Base-by-base conservation (phyloP, 2,113 vertebrate genomes). In the Terrapene triunguis region DNA sequence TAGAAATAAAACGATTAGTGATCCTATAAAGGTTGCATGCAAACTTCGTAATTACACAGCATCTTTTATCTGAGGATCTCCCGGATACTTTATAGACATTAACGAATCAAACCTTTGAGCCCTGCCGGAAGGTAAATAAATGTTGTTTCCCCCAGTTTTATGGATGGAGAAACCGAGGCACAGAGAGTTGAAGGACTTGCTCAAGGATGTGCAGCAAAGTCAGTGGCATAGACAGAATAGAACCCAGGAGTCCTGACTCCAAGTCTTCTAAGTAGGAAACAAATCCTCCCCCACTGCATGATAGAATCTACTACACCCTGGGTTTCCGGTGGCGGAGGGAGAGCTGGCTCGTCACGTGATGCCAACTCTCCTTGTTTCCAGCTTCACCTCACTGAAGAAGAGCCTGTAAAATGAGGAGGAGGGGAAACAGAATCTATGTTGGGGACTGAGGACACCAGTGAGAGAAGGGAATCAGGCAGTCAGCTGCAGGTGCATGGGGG, bases 111-210 rank as follows among this genome's bases (percentile, higher is more conserved):
- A 96, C 2, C 17, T 4, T 83, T 96, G 1, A 4, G 10, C 42
- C 69, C 78, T 94, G 91, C 88, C 91, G 51, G 76, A 57, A 57
- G 69, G 80, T 74, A 89, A 91, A 96, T 96, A 92, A 91, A 50
- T 79, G 42, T 54, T 93, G 95, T 91, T 89, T 79, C n/a, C 2
- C 90, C 8, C 88, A 38, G 1, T 82, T 91, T 93, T 69, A 32
- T 53, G 14, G 47, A 12, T 11, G 38, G 59, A 54, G 38, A 53
- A 91, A 42, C 50, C 97, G 32, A 87, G 89, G 57, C 80, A 91
- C 79, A 29, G 53, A 90, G 86, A 88, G 35, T 51, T 91, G 55
- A 86, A 90, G 80, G 83, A 53, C 11, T 4, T 78, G 5, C 74
- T 88, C 3, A 25, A 59, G 47, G 59, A 72, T 44, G 3, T 6